These are phyloP conservation scores for Nannoperca obscura DNA, from an alignment of 2,797 vertebrate species.

Conservation along the genomic window DNA sequence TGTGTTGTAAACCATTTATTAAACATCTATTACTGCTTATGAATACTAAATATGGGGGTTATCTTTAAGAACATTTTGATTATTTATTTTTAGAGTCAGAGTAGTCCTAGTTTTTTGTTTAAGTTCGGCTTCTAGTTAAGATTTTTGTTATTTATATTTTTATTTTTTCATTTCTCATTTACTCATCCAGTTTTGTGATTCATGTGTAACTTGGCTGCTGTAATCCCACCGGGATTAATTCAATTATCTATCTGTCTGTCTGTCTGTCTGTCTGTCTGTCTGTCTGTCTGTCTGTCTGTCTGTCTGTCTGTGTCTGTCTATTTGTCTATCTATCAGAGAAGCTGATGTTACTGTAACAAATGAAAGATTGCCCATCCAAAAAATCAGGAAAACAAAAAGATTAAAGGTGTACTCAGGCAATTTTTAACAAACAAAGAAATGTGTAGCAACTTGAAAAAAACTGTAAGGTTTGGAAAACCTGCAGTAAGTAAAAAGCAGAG, in stretches of 20 bases:
- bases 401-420: not conserved
- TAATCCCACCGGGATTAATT: too few species aligned
- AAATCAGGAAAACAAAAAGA: not conserved
- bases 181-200: too few species aligned
- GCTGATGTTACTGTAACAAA: not conserved
- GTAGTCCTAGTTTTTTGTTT: not conserved
- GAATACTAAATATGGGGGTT: not conserved
- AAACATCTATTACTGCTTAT: not conserved
- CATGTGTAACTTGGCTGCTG: too few species aligned
- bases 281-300: not conserved
- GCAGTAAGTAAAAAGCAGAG: not conserved
- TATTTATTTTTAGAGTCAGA: too few species aligned
- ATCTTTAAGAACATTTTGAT: too few species aligned
- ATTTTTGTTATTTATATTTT: too few species aligned
- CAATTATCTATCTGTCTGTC: too few species aligned
- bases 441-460: not conserved
- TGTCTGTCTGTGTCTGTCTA: not conserved
- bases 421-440: not conserved
- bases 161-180: too few species aligned
- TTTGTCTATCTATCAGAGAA: not conserved
- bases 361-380: not conserved
- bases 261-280: not conserved
- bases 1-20: not conserved
- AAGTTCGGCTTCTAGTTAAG: not conserved
- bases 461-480: not conserved